Evolutionary conservation across 2,113 vertebrate species (phyloP).

Genomic region (Empidonax traillii): DNA sequence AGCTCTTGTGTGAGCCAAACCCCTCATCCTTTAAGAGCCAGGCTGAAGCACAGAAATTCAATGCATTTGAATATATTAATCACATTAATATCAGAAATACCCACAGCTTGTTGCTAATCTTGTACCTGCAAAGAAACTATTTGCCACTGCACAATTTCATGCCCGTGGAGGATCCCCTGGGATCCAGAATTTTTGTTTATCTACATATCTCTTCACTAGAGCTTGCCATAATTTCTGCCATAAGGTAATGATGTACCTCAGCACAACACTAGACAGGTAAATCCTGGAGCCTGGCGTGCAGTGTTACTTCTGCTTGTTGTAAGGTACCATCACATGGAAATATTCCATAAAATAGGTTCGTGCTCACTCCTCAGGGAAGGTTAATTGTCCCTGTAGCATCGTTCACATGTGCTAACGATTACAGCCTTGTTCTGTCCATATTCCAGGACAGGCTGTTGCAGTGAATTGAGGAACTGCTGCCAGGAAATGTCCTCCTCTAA

Average conservation of each 20-base stretch:
- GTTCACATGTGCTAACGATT: slow-evolving; percentile 79
- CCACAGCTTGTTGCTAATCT: not conserved
- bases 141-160: not conserved
- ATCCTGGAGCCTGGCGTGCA: slow-evolving; percentile 14
- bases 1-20: not conserved
- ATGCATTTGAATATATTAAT: not conserved
- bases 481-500: slow-evolving; percentile 76
- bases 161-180: accelerated
- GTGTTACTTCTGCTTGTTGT: slow-evolving; percentile 45
- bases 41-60: not conserved
- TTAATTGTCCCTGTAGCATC: slow-evolving; percentile 42
- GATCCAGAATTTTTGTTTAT: not conserved
- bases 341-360: slow-evolving; percentile 34
- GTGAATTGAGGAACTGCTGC: slow-evolving; percentile 69
- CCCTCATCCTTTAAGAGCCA: not conserved
- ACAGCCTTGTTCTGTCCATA: slow-evolving; percentile 65
- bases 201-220: not conserved
- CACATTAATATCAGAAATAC: not conserved
- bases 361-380: slow-evolving; percentile 33
- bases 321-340: slow-evolving; percentile 60
- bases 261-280: slow-evolving; percentile 3
- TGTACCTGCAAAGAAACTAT: not conserved
- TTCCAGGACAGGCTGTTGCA: slow-evolving; percentile 61
- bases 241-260: not conserved
- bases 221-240: not conserved